A percentile compares a stretch with the other conserved stretches of the same genome.
These are phyloP conservation scores for Martes flavigula DNA, from an alignment of 2,797 vertebrate species.

Conservation along the genomic window DNA sequence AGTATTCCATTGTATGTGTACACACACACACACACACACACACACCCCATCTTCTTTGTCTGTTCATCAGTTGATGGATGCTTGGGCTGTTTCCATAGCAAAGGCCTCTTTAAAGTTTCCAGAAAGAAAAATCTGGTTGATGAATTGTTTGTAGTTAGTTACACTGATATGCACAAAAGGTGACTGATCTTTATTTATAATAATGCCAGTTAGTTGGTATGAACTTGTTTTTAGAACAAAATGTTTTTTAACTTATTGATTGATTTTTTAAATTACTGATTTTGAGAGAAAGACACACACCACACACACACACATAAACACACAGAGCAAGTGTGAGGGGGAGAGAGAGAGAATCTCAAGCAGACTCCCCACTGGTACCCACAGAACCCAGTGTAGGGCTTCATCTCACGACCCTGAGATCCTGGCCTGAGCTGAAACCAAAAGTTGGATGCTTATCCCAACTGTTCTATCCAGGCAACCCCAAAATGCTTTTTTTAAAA, in stretches of 20 bases:
- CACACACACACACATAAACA: too few species aligned
- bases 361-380: too few species aligned
- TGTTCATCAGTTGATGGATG: not conserved
- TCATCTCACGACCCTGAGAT: too few species aligned
- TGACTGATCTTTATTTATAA: not conserved
- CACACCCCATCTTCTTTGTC: not conserved
- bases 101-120: not conserved
- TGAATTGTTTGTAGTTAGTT: not conserved
- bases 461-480: not conserved
- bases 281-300: too few species aligned
- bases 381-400: too few species aligned
- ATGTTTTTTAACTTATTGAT: not conserved
- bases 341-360: too few species aligned
- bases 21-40: not conserved
- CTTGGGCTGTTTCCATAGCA: not conserved
- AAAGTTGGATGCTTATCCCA: not conserved
- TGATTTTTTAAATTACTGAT: too few species aligned
- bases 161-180: not conserved
- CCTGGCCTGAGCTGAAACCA: not conserved
- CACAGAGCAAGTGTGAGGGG: too few species aligned
- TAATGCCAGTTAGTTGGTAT: constrained; percentile 9
- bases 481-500: not conserved
- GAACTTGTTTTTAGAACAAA: constrained; percentile 1
- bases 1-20: not conserved
- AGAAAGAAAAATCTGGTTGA: constrained; percentile 14